Evolutionary conservation across 2,888 invertebrate species (phyloP).

Genomic region (Cepaea hortensis): DNA sequence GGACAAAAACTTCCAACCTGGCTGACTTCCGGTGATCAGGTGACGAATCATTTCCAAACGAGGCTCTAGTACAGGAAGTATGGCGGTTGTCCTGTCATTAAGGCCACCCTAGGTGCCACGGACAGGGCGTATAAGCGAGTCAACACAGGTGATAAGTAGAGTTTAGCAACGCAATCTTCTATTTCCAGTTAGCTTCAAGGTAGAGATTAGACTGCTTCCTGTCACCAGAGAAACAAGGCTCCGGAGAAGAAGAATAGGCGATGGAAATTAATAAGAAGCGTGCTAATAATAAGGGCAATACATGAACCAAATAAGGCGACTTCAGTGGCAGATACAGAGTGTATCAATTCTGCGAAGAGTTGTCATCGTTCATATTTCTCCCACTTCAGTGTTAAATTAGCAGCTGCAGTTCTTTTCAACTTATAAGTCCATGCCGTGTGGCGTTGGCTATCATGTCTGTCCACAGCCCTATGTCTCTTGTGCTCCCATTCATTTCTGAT

Average conservation of each 20-base stretch:
- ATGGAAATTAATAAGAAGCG: background rate
- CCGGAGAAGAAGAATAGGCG: background rate
- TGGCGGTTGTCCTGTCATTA: slow-evolving; percentile 40
- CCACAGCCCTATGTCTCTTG: too few species aligned
- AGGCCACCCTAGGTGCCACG: slow-evolving; percentile 28
- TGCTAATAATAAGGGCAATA: too few species aligned
- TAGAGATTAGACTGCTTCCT: slow-evolving; percentile 13
- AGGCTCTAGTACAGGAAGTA: slow-evolving; percentile 41
- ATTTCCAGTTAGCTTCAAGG: slow-evolving; percentile 22
- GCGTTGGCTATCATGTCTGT: too few species aligned
- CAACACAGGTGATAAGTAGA: slow-evolving; percentile 43
- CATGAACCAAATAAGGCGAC: too few species aligned
- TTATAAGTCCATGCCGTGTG: too few species aligned
- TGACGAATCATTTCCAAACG: slow-evolving; percentile 44
- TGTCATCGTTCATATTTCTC: background rate
- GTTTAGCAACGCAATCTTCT: slow-evolving; percentile 36
- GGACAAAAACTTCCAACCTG: slow-evolving; percentile 45
- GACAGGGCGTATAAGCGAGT: slow-evolving; percentile 9
- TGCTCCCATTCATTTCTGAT: too few species aligned
- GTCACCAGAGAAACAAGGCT: background rate
- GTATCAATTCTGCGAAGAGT: too few species aligned
- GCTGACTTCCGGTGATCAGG: slow-evolving; percentile 46
- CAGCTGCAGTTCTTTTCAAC: too few species aligned
- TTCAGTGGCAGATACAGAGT: too few species aligned
- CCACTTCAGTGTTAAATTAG: background rate